phyloP scores from a whole-genome alignment of 2,888 invertebrate species.

The Drosophila longiperda region DNA sequence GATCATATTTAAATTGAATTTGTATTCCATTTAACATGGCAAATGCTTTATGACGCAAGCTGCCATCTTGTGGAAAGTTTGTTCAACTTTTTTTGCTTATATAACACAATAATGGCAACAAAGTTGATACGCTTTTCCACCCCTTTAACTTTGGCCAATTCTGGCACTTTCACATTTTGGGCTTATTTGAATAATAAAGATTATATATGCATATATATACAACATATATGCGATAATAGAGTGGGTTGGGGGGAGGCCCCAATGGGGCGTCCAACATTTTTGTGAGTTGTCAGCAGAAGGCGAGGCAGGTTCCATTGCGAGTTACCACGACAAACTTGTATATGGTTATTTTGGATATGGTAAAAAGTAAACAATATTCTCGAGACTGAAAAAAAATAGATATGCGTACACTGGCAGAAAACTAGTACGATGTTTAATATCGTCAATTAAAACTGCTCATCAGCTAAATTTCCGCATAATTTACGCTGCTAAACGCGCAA shows the following conservation, averaged over 20 bases:
- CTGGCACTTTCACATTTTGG: conserved; percentile 28
- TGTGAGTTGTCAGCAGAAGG: conserved; percentile 45
- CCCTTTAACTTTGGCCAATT: conserved; percentile 26
- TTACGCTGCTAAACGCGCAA: conserved; percentile 71
- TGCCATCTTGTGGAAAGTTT: conserved; percentile 45
- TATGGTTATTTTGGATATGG: conserved; percentile 12
- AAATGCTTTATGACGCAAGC: conserved; percentile 37
- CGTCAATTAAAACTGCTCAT: conserved; percentile 46
- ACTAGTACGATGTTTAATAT: conserved; percentile 26
- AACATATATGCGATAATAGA: conserved; percentile 1
- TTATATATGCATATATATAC: conserved; percentile 37
- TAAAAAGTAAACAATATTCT: conserved; percentile 34
- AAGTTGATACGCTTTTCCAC: conserved; percentile 10
- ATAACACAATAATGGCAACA: conserved; percentile 37
- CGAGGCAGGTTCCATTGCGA: conserved; percentile 16
- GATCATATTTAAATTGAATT: conserved; percentile 3
- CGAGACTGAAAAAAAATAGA: conserved; percentile 1
- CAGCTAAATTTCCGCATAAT: conserved; percentile 67
- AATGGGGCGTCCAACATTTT: conserved; percentile 18
- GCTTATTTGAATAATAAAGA: conserved; percentile 76
- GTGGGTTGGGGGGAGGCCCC: background rate
- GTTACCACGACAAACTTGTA: background rate
- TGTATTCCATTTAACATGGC: background rate
- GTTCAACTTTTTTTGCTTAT: conserved; percentile 46
- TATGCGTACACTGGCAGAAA: conserved; percentile 46